Evolutionary conservation across 2,888 invertebrate species (phyloP).

Genomic region (Temnothorax rugatulus): DNA sequence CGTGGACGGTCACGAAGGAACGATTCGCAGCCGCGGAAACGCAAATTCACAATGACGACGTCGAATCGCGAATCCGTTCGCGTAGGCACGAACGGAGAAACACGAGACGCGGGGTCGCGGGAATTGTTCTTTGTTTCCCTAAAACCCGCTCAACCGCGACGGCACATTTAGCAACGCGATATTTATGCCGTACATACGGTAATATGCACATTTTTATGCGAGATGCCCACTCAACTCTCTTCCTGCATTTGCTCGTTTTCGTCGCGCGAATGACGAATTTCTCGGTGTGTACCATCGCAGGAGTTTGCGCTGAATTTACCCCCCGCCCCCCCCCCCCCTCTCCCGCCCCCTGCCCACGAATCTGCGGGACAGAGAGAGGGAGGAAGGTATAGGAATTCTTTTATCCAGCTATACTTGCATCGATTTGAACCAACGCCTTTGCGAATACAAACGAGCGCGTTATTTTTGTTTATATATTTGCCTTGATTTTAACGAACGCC

Average conservation of each 20-base stretch:
- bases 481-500: neutral
- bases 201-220: constrained; percentile 27
- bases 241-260: neutral
- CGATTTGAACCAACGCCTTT: neutral
- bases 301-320: neutral
- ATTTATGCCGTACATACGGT: neutral
- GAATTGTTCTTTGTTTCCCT: constrained; percentile 27
- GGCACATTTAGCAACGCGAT: constrained; percentile 13
- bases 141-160: constrained; percentile 27
- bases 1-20: neutral
- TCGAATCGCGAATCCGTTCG: constrained; percentile 16
- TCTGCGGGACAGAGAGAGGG: neutral
- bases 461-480: constrained; percentile 18
- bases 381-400: neutral
- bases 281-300: neutral
- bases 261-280: constrained; percentile 4
- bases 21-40: constrained; percentile 24
- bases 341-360: neutral
- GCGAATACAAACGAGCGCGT: neutral
- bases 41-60: constrained; percentile 27
- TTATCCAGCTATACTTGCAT: neutral
- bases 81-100: constrained; percentile 14
- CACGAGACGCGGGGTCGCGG: neutral
- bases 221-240: neutral
- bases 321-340: neutral